phyloP scores from a whole-genome alignment of 1,140 invertebrate genomes.

The Dendrolimus kikuchii region DNA sequence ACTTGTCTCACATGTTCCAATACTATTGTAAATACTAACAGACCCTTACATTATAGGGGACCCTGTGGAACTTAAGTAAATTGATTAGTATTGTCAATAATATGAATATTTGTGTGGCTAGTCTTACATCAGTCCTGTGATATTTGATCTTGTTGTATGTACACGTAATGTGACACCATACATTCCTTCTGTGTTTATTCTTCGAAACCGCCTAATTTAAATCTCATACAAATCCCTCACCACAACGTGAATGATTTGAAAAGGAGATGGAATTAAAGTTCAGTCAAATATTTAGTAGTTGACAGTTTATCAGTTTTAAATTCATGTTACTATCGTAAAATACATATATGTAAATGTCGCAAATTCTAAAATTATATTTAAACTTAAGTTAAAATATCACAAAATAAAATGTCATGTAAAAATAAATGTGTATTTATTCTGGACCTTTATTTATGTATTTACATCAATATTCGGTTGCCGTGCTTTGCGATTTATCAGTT shows the following conservation, averaged over 20 bases:
- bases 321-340: slow-evolving; percentile 17
- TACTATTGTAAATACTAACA: no score
- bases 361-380: slow-evolving; percentile 18
- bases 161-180: slow-evolving; percentile 7
- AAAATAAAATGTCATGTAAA: slow-evolving; percentile 15
- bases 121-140: slow-evolving; percentile 11
- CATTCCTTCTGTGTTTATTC: slow-evolving; percentile 13
- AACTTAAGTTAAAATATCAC: slow-evolving; percentile 14
- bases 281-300: slow-evolving; percentile 11
- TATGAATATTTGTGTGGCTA: no score
- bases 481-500: no score
- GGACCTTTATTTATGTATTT: no score
- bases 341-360: slow-evolving; percentile 14
- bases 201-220: slow-evolving; percentile 3
- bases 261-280: background rate
- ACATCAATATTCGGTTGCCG: no score
- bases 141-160: slow-evolving; percentile 8
- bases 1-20: no score
- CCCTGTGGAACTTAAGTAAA: no score
- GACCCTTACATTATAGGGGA: no score
- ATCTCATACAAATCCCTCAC: slow-evolving; percentile 6
- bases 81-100: no score
- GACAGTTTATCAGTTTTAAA: slow-evolving; percentile 13
- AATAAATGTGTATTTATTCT: background rate
- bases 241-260: background rate